Evolutionary conservation across 2,113 vertebrate species (phyloP), one percentile per base, ranked within the genome.

Genomic region (Phyllostomus hastatus): DNA sequence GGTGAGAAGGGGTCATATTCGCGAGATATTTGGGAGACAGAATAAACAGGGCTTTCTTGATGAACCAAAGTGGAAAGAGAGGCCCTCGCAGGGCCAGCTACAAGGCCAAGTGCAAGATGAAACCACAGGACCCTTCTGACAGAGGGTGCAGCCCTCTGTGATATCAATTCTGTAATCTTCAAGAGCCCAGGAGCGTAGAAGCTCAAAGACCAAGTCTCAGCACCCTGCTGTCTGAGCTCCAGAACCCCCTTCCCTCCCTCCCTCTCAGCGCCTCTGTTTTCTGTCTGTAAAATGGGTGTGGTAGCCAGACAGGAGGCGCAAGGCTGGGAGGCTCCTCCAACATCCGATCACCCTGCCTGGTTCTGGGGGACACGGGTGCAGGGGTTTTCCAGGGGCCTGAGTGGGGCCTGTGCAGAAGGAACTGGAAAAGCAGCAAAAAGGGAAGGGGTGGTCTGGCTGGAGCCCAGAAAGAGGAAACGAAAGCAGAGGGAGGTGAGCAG

Each of bases 391-490:
- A 24, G 41, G 48, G 57, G 19, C 10, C 1, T 4, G 61, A 22
- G 4, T 4, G 73, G 31, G 6, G 35, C 3, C 38, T 10, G 48
- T 10, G 1, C 59, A 41, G 67, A 59, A 78, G 89, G 89, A 95
- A 96, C 70, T 78, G 88, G 24, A n/a, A 75, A 50, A 24, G 33
- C 59, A 2, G 5, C 24, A 38, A 89, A 86, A 88, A 79, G 72
- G 91, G 93, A 97, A 97, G 84, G 64, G 50, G 83, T 26, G 50
- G 33, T 28, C 69, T 17, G 69, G 10, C 0, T 57, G 64, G 87
- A 81, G 15, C 17, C 66, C 81, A 79, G 66, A 96, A 97, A 95
- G 90, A 87, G 95, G 97, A 95, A 96, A 54, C 0, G 0, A 80
- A 76, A 69, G 9, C 4, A 5, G 61, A 11, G 69, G 84, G 20